These are phyloP conservation scores for Dasysyrphus albostriatus DNA, from an alignment of 2,888 invertebrate genomes.

Conservation along the genomic window DNA sequence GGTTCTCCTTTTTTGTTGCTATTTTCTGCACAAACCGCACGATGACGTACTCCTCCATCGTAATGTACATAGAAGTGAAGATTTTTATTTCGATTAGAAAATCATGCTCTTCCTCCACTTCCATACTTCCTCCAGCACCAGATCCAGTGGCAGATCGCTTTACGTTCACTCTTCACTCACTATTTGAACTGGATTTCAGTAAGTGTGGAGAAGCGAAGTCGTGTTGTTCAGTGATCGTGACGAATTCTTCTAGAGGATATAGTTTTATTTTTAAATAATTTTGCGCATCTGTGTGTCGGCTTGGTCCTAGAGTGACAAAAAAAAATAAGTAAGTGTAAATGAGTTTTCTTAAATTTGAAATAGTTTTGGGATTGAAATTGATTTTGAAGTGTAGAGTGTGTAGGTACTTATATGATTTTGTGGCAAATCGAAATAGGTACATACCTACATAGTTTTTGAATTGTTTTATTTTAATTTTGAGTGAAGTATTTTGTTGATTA, in stretches of 20 bases:
- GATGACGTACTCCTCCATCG: slow-evolving; percentile 50
- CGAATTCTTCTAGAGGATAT: slow-evolving; percentile 15
- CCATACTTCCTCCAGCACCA: slow-evolving; percentile 11
- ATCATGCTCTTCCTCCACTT: slow-evolving; percentile 57
- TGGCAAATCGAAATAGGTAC: neutral
- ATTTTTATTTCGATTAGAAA: slow-evolving; percentile 54
- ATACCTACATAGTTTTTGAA: no score
- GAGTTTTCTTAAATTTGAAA: slow-evolving; percentile 26
- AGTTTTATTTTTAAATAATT: slow-evolving; percentile 59
- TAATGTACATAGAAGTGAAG: slow-evolving; percentile 37
- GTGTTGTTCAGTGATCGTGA: slow-evolving; percentile 45
- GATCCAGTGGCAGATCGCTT: slow-evolving; percentile 26
- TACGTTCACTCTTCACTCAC: neutral
- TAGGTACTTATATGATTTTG: neutral
- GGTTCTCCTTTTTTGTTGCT: slow-evolving; percentile 36
- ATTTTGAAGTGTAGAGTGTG: neutral
- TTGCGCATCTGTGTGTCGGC: slow-evolving; percentile 33
- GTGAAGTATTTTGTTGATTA: no score
- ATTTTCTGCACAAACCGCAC: slow-evolving; percentile 61
- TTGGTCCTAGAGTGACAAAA: slow-evolving; percentile 50
- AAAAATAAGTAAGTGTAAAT: slow-evolving; percentile 60
- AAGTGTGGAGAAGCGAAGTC: slow-evolving; percentile 40
- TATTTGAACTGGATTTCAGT: slow-evolving; percentile 45
- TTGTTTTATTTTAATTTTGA: neutral
- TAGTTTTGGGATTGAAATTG: slow-evolving; percentile 8